Evolutionary conservation across 2,888 invertebrate genomes (phyloP).

Genomic region (Mesoligia furuncula): DNA sequence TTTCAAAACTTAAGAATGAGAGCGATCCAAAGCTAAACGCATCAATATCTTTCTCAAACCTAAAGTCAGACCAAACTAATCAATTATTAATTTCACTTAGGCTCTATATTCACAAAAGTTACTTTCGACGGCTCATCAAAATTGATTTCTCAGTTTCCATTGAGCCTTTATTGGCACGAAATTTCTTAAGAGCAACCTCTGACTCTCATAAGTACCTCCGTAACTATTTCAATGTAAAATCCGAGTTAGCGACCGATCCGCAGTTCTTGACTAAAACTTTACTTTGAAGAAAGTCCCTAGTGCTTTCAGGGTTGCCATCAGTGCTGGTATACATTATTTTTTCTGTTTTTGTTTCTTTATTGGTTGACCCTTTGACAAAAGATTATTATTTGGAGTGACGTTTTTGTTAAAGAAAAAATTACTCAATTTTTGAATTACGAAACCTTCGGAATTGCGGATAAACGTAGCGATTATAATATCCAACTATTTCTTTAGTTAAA

Average conservation of each 20-base stretch:
- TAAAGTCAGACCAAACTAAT: slow-evolving; percentile 5
- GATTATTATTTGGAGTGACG: not conserved
- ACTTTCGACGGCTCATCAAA: slow-evolving; percentile 36
- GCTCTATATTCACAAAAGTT: slow-evolving; percentile 12
- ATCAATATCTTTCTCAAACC: slow-evolving; percentile 22
- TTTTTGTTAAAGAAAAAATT: not conserved
- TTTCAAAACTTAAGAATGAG: slow-evolving; percentile 2
- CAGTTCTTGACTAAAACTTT: slow-evolving; percentile 58
- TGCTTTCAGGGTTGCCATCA: slow-evolving; percentile 36
- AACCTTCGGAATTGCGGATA: not conserved
- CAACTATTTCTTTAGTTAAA: not conserved
- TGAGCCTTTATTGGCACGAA: slow-evolving; percentile 38
- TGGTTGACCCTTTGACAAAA: not conserved
- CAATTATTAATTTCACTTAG: slow-evolving; percentile 21
- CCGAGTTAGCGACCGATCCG: slow-evolving; percentile 60
- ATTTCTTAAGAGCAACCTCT: slow-evolving; percentile 48
- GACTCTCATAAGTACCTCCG: slow-evolving; percentile 49
- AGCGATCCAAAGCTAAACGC: slow-evolving; percentile 1
- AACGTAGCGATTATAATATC: not conserved
- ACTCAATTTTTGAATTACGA: not conserved
- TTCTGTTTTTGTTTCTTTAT: not conserved
- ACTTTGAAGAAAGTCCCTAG: slow-evolving; percentile 41
- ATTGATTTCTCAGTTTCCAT: slow-evolving; percentile 42
- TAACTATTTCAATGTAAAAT: slow-evolving; percentile 72
- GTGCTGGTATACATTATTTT: not conserved